Percentiles rank a stretch among this genome's conserved stretches.
Evolutionary conservation across 2,797 vertebrate genomes (phyloP).

Genomic region (Allobates femoralis): DNA sequence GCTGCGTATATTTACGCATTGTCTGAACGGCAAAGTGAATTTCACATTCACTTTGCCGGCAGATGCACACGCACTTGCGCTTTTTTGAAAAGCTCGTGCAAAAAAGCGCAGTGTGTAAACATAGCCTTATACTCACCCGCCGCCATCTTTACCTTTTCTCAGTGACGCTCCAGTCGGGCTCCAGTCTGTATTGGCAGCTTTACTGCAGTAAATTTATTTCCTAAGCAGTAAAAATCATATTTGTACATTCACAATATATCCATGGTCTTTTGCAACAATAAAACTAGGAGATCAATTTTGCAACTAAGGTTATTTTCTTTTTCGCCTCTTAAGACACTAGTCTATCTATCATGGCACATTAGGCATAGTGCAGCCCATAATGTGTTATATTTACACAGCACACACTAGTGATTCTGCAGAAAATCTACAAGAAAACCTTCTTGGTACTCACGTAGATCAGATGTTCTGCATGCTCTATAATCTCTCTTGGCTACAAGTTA

Average conservation of each 20-base stretch:
- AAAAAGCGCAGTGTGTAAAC: no score
- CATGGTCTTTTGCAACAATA: background rate
- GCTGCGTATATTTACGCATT: no score
- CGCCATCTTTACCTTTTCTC: no score
- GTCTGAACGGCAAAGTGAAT: no score
- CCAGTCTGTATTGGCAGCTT: background rate
- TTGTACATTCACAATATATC: background rate
- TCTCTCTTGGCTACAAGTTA: slow-evolving; percentile 31
- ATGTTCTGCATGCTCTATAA: slow-evolving; percentile 33
- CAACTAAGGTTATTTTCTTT: background rate
- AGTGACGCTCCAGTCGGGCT: no score
- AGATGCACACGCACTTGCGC: no score
- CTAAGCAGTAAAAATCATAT: background rate
- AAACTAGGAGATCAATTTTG: background rate
- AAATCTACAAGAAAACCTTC: slow-evolving; percentile 11
- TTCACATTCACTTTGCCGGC: no score
- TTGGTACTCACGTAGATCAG: slow-evolving; percentile 16
- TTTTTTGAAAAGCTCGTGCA: no score
- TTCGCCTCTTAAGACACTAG: background rate
- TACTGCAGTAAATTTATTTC: background rate
- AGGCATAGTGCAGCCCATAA: slow-evolving; percentile 40
- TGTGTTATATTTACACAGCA: slow-evolving; percentile 44
- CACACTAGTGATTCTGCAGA: slow-evolving; percentile 49
- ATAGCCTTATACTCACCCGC: no score
- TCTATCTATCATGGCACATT: slow-evolving; percentile 53